These are phyloP conservation scores for Leucoraja erinaceus DNA, from an alignment of 2,113 vertebrate genomes.

Conservation along the genomic window DNA sequence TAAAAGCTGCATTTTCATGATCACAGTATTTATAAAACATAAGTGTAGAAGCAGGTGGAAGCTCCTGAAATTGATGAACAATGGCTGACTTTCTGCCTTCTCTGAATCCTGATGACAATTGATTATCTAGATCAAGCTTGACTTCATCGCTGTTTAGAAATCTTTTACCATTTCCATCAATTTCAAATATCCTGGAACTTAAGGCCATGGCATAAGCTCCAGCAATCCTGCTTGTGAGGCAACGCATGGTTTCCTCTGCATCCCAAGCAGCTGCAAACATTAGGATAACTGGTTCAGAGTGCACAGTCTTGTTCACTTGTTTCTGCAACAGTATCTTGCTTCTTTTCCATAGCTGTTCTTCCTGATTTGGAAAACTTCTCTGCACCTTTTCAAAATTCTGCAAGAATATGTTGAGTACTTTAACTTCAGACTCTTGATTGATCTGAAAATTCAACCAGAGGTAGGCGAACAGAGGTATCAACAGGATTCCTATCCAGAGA, in stretches of 20 bases:
- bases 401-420: background rate
- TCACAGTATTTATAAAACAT: conserved; percentile 39
- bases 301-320: background rate
- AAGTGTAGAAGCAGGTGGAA: conserved; percentile 36
- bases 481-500: background rate
- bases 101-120: background rate
- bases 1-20: conserved; percentile 37
- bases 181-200: background rate
- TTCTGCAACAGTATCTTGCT: conserved; percentile 34
- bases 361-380: conserved; percentile 20
- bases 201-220: background rate
- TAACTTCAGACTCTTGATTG: background rate
- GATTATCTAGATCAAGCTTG: conserved; percentile 28
- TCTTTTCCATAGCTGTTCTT: conserved; percentile 20
- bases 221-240: background rate
- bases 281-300: conserved; percentile 20
- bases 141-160: conserved; percentile 20
- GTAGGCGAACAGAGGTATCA: background rate
- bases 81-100: conserved; percentile 7
- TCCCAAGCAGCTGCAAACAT: conserved; percentile 29
- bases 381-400: background rate
- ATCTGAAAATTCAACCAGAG: background rate
- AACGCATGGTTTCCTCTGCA: conserved; percentile 1
- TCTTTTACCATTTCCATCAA: background rate
- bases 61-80: conserved; percentile 17